Evolutionary conservation across 2,797 vertebrate genomes (phyloP).

Genomic region (Tolypeutes matacus): DNA sequence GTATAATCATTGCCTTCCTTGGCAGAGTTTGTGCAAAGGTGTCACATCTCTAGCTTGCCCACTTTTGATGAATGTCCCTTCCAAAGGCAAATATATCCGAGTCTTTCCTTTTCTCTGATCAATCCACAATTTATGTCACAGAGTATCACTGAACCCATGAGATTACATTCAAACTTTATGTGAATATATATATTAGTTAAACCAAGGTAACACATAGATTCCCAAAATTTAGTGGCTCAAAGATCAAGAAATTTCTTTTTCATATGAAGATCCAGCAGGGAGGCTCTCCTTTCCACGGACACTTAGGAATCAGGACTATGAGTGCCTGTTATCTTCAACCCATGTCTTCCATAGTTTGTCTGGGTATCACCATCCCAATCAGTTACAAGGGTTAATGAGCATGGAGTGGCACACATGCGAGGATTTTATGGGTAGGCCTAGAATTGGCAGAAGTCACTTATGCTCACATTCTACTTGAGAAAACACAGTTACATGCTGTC

Average conservation of each 20-base stretch:
- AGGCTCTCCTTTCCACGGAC: neutral
- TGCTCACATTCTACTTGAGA: neutral
- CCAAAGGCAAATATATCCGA: neutral
- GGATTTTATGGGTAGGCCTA: neutral
- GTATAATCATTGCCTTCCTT: neutral
- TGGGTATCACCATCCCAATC: neutral
- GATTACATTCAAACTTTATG: neutral
- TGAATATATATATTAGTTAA: neutral
- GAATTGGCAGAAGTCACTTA: neutral
- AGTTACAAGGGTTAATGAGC: neutral
- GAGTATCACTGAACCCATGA: neutral
- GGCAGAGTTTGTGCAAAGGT: constrained; percentile 13
- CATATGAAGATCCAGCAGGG: neutral
- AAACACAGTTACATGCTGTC: neutral
- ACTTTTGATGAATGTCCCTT: neutral
- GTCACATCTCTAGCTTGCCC: neutral
- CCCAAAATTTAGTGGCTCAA: neutral
- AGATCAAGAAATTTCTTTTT: neutral
- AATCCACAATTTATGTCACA: neutral
- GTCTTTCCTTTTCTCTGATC: neutral
- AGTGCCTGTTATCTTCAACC: neutral
- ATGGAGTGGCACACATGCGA: neutral
- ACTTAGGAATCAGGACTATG: neutral
- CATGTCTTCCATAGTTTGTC: neutral
- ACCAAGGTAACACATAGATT: constrained; percentile 4